Conservation (phyloP, 2,113 vertebrate genomes). For the Morone saxatilis region DNA sequence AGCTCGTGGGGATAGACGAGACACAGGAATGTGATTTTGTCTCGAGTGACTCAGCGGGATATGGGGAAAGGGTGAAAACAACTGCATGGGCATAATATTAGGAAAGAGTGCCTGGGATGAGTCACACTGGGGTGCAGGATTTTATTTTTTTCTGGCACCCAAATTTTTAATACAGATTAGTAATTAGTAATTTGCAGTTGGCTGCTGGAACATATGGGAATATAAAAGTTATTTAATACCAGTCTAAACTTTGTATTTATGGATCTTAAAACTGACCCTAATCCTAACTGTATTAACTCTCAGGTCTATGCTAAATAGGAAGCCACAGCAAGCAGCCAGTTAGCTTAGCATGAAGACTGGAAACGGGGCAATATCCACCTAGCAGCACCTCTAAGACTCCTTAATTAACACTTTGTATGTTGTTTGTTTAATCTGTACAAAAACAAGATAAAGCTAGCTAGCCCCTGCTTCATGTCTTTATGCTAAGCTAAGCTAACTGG, state of each 20-base stretch:
- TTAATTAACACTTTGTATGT: not conserved
- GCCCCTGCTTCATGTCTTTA: too few relatives aligned
- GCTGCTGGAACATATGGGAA: not conserved
- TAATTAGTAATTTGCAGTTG: not conserved
- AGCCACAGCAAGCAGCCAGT: not conserved
- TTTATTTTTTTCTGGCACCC: not conserved
- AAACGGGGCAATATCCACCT: not conserved
- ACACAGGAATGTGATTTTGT: conserved; percentile 71
- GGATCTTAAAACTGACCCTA: not conserved
- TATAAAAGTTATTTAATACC: not conserved
- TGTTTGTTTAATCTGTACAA: not conserved
- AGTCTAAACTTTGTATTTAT: not conserved
- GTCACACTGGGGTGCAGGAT: not conserved
- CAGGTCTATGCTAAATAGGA: not conserved
- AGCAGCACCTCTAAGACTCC: not conserved
- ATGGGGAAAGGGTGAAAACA: conserved; percentile 40
- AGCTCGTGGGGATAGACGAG: conserved; percentile 47
- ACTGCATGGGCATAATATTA: conserved; percentile 12
- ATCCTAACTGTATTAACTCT: not conserved
- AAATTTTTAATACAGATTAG: not conserved
- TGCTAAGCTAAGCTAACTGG: not conserved
- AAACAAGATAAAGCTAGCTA: not conserved
- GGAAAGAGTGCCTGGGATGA: not conserved
- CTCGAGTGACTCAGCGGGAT: conserved; percentile 30
- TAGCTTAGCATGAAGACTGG: not conserved